These are phyloP conservation scores for Epizoanthus stellaris DNA, from an alignment of 92 coral and sea anemone genomes.

Conservation along the genomic window DNA sequence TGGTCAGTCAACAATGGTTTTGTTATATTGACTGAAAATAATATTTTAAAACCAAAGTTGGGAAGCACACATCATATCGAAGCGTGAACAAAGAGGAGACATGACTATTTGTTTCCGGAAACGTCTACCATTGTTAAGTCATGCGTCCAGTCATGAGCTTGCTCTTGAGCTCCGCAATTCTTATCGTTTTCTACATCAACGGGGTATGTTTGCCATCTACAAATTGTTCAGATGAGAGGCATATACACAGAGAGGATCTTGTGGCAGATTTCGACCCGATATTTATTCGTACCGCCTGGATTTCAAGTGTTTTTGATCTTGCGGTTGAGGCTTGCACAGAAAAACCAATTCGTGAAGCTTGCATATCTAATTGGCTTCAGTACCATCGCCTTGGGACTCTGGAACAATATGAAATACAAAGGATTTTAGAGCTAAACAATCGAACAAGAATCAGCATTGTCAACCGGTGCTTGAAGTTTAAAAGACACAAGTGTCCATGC, in stretches of 20 bases:
- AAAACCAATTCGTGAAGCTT: too few species aligned
- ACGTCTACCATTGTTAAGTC: too few species aligned
- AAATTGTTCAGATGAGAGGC: slow-evolving; percentile 4
- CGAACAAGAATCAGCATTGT: slow-evolving; percentile 3
- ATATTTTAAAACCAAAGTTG: too few species aligned
- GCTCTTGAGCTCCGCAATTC: slow-evolving; percentile 12
- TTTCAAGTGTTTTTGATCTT: slow-evolving; percentile 2
- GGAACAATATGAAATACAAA: neutral
- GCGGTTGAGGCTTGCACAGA: neutral
- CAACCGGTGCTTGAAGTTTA: slow-evolving; percentile 1
- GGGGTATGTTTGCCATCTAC: slow-evolving; percentile 20
- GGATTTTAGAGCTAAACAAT: slow-evolving; percentile 5
- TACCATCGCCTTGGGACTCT: too few species aligned
- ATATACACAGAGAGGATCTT: slow-evolving; percentile 2
- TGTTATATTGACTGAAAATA: too few species aligned
- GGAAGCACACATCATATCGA: too few species aligned
- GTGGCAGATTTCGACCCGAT: slow-evolving; percentile 1
- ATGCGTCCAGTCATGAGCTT: slow-evolving; percentile 3
- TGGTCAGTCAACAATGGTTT: too few species aligned
- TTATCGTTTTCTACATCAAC: slow-evolving; percentile 14
- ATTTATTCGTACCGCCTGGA: slow-evolving; percentile 9
- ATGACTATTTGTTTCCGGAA: too few species aligned
- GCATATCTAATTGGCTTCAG: too few species aligned
- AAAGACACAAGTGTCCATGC: slow-evolving; percentile 5
- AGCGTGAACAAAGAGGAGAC: too few species aligned